Evolutionary conservation across 2,113 vertebrate species (phyloP).

Genomic region (Vulpes lagopus): DNA sequence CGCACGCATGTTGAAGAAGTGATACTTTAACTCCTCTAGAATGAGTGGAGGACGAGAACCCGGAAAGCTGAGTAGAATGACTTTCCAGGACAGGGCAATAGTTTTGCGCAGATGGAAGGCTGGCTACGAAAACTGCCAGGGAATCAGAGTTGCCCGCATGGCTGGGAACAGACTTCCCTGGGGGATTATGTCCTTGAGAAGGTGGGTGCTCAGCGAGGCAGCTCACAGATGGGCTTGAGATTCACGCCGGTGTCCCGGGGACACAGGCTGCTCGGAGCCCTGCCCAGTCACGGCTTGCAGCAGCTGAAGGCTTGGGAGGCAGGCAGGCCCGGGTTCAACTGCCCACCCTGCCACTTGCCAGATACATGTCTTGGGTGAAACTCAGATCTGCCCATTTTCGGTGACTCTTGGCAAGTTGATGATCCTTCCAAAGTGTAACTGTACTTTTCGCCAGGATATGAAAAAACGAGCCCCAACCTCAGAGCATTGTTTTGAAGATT

Average conservation of each 20-base stretch:
- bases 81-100: neutral
- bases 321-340: neutral
- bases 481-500: neutral
- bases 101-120: neutral
- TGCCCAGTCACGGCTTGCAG: neutral
- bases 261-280: rapidly evolving
- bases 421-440: neutral
- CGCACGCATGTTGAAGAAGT: neutral
- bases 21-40: neutral
- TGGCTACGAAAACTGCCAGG: neutral
- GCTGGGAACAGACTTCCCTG: neutral
- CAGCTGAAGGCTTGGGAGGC: neutral
- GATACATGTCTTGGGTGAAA: neutral
- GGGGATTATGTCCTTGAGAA: neutral
- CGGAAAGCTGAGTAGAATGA: neutral
- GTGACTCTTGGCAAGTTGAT: neutral
- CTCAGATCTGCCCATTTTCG: neutral
- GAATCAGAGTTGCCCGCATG: rapidly evolving
- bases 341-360: neutral
- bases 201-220: rapidly evolving
- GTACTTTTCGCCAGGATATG: neutral
- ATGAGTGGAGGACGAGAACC: neutral
- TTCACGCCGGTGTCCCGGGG: rapidly evolving
- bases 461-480: neutral
- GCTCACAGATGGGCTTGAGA: rapidly evolving